Conservation (phyloP, 2,888 invertebrate species). For the Synanthedon tipuliformis region DNA sequence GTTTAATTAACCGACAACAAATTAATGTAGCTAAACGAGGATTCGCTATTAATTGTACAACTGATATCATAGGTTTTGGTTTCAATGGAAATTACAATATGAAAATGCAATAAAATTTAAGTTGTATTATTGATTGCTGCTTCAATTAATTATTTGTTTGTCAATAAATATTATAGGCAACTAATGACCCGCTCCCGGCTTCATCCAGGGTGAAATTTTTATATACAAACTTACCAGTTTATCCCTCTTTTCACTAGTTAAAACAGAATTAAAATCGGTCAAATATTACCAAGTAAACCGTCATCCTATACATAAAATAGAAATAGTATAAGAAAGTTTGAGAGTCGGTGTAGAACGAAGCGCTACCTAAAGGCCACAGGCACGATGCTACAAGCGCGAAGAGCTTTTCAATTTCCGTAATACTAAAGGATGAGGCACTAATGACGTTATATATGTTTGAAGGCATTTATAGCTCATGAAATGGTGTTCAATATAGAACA, state of each 20-base stretch:
- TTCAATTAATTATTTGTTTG: too few species aligned
- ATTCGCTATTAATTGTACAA: background rate
- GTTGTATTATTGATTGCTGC: too few species aligned
- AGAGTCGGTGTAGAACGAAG: conserved; percentile 9
- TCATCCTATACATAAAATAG: too few species aligned
- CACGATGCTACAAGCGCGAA: conserved; percentile 1
- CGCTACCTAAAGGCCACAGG: conserved; percentile 1
- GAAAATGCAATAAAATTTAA: background rate
- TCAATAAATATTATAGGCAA: too few species aligned
- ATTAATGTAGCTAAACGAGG: background rate
- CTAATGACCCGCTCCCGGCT: too few species aligned
- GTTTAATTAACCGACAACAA: background rate
- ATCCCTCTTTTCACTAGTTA: too few species aligned
- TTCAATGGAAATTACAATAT: background rate
- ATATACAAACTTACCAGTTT: too few species aligned
- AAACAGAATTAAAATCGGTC: too few species aligned
- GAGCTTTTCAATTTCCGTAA: conserved; percentile 23
- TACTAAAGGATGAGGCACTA: conserved; percentile 15
- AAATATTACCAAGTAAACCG: too few species aligned
- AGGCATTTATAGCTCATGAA: conserved; percentile 14
- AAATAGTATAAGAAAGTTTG: conserved; percentile 7
- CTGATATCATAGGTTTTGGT: background rate
- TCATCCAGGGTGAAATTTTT: too few species aligned
- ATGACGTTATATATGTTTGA: conserved; percentile 15
- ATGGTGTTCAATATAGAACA: background rate